A percentile compares a stretch with the other conserved stretches of the same genome.
Evolutionary conservation across 2,888 invertebrate species (phyloP).

Genomic region (Diaphora mendica): DNA sequence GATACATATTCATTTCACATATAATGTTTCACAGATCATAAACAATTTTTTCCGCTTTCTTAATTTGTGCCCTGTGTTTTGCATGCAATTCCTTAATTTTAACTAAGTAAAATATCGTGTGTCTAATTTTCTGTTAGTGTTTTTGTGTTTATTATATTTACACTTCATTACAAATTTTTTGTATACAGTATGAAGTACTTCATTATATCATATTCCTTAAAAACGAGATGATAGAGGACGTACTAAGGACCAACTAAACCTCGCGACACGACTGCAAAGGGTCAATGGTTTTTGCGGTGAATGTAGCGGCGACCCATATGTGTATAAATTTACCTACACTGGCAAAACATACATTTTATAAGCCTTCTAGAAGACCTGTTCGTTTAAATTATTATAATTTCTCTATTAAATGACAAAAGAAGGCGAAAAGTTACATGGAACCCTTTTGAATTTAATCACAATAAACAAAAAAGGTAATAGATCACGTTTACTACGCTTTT

Average conservation of each 20-base stretch:
- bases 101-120: too few relatives aligned
- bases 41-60: too few relatives aligned
- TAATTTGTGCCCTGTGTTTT: background rate
- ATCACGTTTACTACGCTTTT: too few relatives aligned
- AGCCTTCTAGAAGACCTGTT: background rate
- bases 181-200: background rate
- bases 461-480: too few relatives aligned
- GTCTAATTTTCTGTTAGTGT: too few relatives aligned
- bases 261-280: background rate
- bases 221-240: background rate
- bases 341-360: background rate
- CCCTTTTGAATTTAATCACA: background rate
- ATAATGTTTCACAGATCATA: too few relatives aligned
- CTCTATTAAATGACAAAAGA: background rate
- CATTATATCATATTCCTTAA: background rate
- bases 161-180: background rate
- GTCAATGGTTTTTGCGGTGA: background rate
- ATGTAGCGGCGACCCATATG: background rate
- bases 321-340: background rate
- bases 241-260: background rate
- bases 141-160: background rate
- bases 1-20: too few relatives aligned
- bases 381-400: background rate
- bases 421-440: background rate
- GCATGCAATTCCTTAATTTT: too few relatives aligned